Conservation (phyloP, 2,113 vertebrate genomes). For the Pao palembangensis region DNA sequence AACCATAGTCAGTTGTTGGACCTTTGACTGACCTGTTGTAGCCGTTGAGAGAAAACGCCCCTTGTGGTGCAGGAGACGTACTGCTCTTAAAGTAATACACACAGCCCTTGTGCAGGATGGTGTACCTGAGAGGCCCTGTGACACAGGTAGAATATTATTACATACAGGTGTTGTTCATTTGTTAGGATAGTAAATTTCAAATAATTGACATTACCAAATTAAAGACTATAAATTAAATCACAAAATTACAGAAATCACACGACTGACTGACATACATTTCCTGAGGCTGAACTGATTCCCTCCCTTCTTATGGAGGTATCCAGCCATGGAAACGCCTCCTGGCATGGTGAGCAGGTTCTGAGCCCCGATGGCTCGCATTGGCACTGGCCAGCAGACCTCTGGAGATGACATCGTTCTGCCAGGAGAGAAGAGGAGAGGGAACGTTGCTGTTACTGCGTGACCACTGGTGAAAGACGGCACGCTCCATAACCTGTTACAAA, state of each 20-base stretch:
- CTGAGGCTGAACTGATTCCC: conserved; percentile 92
- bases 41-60: conserved; percentile 93
- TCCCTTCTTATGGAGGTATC: conserved; percentile 98
- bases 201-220: background rate
- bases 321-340: conserved; percentile 84
- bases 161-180: background rate
- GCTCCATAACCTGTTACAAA: no score
- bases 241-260: no score
- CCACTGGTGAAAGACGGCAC: no score
- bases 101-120: conserved; percentile 92
- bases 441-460: no score
- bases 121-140: conserved; percentile 91
- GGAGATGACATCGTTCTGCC: conserved; percentile 84
- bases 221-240: background rate
- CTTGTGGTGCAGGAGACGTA: conserved; percentile 89
- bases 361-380: conserved; percentile 96
- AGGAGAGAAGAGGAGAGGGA: conserved; percentile 5
- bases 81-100: conserved; percentile 97
- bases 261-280: conserved; percentile 82
- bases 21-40: conserved; percentile 87
- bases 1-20: background rate
- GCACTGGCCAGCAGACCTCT: conserved; percentile 86
- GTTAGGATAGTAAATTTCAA: background rate
- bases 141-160: background rate
- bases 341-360: conserved; percentile 98